Evolutionary conservation across 2,113 vertebrate genomes (phyloP), one percentile per base, ranked within the genome.

Genomic region (Cebus imitator): DNA sequence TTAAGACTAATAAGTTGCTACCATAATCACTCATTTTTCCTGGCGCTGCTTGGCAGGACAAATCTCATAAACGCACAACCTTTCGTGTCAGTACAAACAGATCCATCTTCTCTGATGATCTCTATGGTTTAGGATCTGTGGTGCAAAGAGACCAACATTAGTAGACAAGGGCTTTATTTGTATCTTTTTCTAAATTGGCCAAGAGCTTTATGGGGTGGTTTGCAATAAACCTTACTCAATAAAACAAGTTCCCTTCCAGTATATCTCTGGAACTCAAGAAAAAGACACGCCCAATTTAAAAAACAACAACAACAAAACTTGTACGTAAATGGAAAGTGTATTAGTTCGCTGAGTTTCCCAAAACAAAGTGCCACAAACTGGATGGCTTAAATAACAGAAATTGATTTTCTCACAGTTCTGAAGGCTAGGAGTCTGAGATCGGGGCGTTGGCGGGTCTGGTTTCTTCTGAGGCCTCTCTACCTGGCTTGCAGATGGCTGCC

Each of bases 1-100:
- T 86, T 95, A 89, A 96, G 88, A 95, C 91, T 75, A 91, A 93
- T 82, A 89, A 64, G 72, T 86, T 76, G 78, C 52, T 83, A 64
- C 66, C 57, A 10, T 61, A 89, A 95, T 86, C 35, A 7, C n/a
- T 96, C 88, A 83, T 86, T 93, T 91, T 81, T 87, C 66, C 82
- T 92, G 58, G n/a, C 21, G 25, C 45, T 85, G 73, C 82, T 66
- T 79, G 25, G 70, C 55, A 66, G 92, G 90, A 48, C 43, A 73
- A 79, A 81, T 76, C 32, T 87, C 80, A 85, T 37, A 75, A 96
- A 89, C 68, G 82, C 66, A 50, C 1, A 30, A 43, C 78, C 87
- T 86, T 91, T 76, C 8, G 12, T 87, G 48, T 80, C 83, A 57
- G 30, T 68, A 50, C 18, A 52, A 76, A 80, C 5, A 82, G 50